A percentile compares a stretch with the other conserved stretches of the same genome.
phyloP scores from a whole-genome alignment of 2,888 invertebrate genomes.

The Lordiphosa fenestrarum region DNA sequence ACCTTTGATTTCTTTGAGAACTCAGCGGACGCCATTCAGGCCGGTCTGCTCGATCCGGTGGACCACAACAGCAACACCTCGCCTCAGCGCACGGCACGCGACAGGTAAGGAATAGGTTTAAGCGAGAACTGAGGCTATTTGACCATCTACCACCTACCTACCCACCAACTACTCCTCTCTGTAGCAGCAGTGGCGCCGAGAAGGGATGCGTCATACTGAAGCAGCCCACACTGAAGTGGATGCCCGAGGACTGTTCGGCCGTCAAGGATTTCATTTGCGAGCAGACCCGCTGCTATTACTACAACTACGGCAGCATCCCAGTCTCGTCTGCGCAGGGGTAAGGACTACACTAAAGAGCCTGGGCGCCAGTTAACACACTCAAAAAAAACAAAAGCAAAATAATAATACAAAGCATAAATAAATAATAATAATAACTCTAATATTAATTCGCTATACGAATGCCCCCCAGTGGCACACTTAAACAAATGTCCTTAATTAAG shows the following conservation, averaged over 20 bases:
- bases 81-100: constrained; percentile 89
- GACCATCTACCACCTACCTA: neutral
- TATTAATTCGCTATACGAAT: constrained; percentile 52
- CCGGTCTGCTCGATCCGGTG: constrained; percentile 81
- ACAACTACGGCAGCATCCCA: constrained; percentile 94
- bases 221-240: constrained; percentile 90
- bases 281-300: constrained; percentile 94
- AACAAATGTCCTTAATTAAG: constrained; percentile 65
- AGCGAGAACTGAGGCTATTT: neutral
- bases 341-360: constrained; percentile 80
- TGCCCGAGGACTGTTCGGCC: constrained; percentile 90
- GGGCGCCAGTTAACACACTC: constrained; percentile 26
- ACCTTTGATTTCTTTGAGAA: constrained; percentile 92
- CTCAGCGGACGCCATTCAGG: constrained; percentile 81
- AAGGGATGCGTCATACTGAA: constrained; percentile 89
- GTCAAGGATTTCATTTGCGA: constrained; percentile 94
- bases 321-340: constrained; percentile 95
- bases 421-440: constrained; percentile 39
- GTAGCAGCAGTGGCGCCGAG: constrained; percentile 83
- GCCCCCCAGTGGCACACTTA: constrained; percentile 34
- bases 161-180: constrained; percentile 43
- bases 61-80: constrained; percentile 88
- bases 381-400: constrained; percentile 19
- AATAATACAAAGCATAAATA: constrained; percentile 38
- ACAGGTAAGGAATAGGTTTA: constrained; percentile 78